Percentiles rank a stretch among this genome's conserved stretches.
Conservation (phyloP, 2,113 vertebrate genomes). For the Zonotrichia leucophrys region DNA sequence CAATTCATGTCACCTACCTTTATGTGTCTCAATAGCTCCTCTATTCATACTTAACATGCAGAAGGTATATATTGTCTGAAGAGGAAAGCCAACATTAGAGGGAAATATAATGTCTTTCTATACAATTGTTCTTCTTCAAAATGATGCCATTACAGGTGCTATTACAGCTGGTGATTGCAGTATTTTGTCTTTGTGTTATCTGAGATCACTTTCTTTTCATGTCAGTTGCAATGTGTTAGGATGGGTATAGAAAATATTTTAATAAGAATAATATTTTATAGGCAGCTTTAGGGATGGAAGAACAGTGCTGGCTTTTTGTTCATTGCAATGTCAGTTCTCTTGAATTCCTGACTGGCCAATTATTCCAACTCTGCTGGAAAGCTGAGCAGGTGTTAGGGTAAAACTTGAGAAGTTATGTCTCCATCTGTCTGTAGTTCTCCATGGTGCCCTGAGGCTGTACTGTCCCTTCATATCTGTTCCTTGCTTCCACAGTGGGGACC, state of each 20-base stretch:
- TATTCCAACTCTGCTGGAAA: background rate
- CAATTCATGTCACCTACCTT: slow-evolving; percentile 2
- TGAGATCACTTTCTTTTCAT: background rate
- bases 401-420: background rate
- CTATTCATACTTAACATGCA: slow-evolving; percentile 27
- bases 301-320: background rate
- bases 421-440: background rate
- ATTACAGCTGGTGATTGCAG: background rate
- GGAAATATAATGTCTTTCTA: background rate
- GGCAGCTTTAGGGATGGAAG: background rate
- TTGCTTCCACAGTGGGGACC: background rate
- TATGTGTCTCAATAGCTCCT: slow-evolving; percentile 17
- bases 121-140: slow-evolving; percentile 34
- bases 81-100: background rate
- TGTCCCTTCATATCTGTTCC: background rate
- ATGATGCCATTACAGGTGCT: background rate
- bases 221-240: background rate
- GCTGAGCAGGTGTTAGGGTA: background rate
- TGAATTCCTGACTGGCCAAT: background rate
- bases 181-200: background rate
- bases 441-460: background rate
- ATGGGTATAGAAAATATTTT: slow-evolving; percentile 13
- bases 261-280: background rate
- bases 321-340: background rate
- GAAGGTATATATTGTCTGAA: background rate